Conservation (phyloP, 2,888 invertebrate genomes). For the Diplazon laetatorius region DNA sequence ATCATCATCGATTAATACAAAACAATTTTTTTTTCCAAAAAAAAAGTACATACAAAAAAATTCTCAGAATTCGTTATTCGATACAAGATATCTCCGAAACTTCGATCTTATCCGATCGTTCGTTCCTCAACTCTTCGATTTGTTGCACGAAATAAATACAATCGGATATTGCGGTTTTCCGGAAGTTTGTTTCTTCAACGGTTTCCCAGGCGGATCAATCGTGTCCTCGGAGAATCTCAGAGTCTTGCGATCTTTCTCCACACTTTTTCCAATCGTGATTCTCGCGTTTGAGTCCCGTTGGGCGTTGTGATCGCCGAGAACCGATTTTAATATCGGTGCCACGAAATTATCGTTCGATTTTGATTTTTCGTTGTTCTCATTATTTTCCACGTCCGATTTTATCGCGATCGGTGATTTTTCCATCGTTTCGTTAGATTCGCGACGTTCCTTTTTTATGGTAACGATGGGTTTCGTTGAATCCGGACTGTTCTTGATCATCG, state of each 20-base stretch:
- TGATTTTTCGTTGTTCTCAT: background rate
- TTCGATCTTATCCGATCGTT: conserved; percentile 13
- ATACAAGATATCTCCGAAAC: background rate
- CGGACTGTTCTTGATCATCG: background rate
- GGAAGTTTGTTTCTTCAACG: conserved; percentile 46
- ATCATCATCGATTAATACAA: too few relatives aligned
- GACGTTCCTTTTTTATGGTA: conserved; percentile 4
- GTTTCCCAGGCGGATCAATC: conserved; percentile 60
- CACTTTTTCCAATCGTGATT: conserved; percentile 2
- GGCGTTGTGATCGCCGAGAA: conserved; percentile 12
- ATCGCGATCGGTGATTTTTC: background rate
- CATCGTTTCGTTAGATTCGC: background rate
- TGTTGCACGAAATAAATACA: conserved; percentile 64
- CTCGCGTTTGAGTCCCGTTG: background rate
- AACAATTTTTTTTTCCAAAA: background rate
- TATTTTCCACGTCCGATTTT: background rate
- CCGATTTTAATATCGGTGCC: conserved; percentile 49
- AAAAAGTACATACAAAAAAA: conserved; percentile 16
- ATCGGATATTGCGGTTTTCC: conserved; percentile 66
- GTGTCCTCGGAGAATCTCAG: conserved; percentile 68
- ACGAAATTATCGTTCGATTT: background rate
- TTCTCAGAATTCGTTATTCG: conserved; percentile 12
- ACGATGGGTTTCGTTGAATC: background rate
- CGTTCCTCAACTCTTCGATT: conserved; percentile 45
- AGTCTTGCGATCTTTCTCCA: conserved; percentile 62